A percentile compares a stretch with the other conserved stretches of the same genome.
Conservation (phyloP, 2,113 vertebrate species). For the Zosterops pallidus region DNA sequence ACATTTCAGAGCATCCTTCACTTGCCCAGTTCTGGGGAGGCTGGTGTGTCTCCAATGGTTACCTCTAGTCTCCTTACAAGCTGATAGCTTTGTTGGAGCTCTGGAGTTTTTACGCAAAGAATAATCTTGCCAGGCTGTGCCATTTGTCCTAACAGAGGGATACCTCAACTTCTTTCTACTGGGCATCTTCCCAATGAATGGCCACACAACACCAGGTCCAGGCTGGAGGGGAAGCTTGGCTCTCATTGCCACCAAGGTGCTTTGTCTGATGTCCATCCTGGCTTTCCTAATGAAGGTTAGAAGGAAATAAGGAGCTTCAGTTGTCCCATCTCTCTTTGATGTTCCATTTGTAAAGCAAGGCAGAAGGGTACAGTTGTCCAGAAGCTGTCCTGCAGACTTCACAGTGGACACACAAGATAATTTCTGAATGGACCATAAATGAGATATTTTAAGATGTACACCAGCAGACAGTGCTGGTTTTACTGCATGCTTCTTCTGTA, state of each 20-base stretch:
- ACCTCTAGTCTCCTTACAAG: background rate
- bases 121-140: background rate
- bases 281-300: background rate
- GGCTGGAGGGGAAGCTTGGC: background rate
- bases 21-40: background rate
- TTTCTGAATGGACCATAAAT: background rate
- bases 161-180: background rate
- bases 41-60: rapidly evolving
- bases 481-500: background rate
- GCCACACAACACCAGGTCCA: background rate
- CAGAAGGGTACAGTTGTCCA: background rate
- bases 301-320: background rate
- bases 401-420: background rate
- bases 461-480: background rate
- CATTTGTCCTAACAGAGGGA: background rate
- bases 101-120: background rate
- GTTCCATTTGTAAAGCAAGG: background rate
- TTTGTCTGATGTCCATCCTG: background rate
- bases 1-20: background rate
- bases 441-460: background rate
- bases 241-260: background rate
- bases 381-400: background rate
- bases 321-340: background rate
- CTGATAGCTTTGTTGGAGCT: background rate
- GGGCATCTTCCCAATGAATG: background rate